A percentile compares a stretch with the other conserved stretches of the same genome.
Evolutionary conservation across 2,113 vertebrate species (phyloP).

Genomic region (Lonchura striata): DNA sequence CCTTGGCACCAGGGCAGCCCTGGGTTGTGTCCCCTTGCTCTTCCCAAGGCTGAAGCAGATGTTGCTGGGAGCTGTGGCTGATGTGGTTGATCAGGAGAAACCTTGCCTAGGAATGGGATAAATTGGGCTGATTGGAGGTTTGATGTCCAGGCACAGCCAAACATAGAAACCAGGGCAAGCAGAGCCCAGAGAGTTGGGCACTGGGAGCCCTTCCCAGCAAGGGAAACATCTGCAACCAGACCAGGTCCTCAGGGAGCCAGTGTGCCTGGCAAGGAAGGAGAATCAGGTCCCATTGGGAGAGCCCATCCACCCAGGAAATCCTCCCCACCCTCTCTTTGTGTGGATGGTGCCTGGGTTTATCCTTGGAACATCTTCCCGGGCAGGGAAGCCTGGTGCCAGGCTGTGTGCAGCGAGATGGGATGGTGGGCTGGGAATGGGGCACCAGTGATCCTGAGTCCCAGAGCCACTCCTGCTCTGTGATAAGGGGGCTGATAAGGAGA

Average conservation of each 20-base stretch:
- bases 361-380: fast-evolving
- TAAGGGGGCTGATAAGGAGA: background rate
- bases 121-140: background rate
- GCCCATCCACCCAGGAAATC: background rate
- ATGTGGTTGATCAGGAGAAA: background rate
- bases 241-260: background rate
- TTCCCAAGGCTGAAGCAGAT: background rate
- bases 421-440: background rate
- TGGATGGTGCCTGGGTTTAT: background rate
- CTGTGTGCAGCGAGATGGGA: fast-evolving
- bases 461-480: fast-evolving
- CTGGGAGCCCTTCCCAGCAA: background rate
- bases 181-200: background rate
- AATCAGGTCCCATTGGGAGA: fast-evolving
- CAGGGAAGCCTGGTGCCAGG: background rate
- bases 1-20: background rate
- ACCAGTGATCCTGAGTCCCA: fast-evolving
- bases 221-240: background rate
- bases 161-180: background rate
- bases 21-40: background rate
- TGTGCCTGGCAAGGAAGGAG: background rate
- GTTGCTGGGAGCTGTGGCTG: background rate
- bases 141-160: background rate
- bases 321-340: background rate
- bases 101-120: background rate